phyloP scores from a whole-genome alignment of 2,888 invertebrate species.

The Acleris literana region DNA sequence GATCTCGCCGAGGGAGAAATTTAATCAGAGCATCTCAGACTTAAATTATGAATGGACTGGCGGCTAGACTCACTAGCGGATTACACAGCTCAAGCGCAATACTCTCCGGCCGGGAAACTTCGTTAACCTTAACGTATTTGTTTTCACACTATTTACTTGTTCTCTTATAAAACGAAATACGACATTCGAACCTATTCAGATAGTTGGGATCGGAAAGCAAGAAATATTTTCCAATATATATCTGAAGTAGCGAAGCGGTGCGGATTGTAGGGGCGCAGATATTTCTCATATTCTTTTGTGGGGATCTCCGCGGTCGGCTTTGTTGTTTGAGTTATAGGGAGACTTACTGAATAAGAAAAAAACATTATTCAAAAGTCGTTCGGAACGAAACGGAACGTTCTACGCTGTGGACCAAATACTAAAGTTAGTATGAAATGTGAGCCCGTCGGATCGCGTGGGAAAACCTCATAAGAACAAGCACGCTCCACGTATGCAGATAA shows the following conservation, averaged over 20 bases:
- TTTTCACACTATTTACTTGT: conserved; percentile 44
- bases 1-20: conserved; percentile 58
- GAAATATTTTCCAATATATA: conserved; percentile 75
- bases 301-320: conserved; percentile 67
- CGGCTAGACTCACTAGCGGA: conserved; percentile 20
- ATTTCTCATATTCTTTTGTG: conserved; percentile 81
- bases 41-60: conserved; percentile 54
- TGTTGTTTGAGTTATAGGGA: conserved; percentile 73
- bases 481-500: conserved; percentile 19
- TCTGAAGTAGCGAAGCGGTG: conserved; percentile 69
- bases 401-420: conserved; percentile 52
- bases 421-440: conserved; percentile 46
- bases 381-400: conserved; percentile 45
- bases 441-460: conserved; percentile 30
- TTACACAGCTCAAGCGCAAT: conserved; percentile 23
- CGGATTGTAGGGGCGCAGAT: conserved; percentile 70
- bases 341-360: conserved; percentile 72
- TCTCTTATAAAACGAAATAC: conserved; percentile 47
- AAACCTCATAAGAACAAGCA: conserved; percentile 24
- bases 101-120: conserved; percentile 23
- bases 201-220: conserved; percentile 56
- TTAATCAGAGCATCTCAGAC: conserved; percentile 62
- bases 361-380: conserved; percentile 65
- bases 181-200: conserved; percentile 54
- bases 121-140: conserved; percentile 42